Percentiles rank a stretch among this genome's conserved stretches.
Conservation (phyloP, 2,797 vertebrate genomes). For the Salmo trutta region DNA sequence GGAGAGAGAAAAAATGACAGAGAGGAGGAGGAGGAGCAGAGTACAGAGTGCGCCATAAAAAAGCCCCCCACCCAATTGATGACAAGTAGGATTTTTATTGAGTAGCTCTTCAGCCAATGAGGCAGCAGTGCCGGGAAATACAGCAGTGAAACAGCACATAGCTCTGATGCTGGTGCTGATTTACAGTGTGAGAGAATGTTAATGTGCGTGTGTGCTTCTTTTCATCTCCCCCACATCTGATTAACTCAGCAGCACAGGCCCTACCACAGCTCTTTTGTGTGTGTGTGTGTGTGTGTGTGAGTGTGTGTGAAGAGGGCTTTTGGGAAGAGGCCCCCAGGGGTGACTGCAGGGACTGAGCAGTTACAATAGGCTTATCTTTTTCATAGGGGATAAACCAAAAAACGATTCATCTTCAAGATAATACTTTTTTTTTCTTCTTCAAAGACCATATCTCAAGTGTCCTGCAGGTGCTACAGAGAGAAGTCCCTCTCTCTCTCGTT, state of each 20-base stretch:
- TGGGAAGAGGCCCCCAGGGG: conserved; percentile 28
- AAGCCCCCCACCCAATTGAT: conserved; percentile 59
- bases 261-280: conserved; percentile 39
- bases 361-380: conserved; percentile 42
- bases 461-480: not conserved
- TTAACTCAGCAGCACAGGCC: conserved; percentile 40
- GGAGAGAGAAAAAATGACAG: conserved; percentile 48
- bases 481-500: conserved; percentile 3
- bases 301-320: conserved; percentile 16
- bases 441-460: conserved; percentile 20
- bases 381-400: conserved; percentile 57
- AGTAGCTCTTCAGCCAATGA: conserved; percentile 72
- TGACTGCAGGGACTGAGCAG: conserved; percentile 46
- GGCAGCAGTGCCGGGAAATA: conserved; percentile 74
- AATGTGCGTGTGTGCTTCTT: conserved; percentile 56
- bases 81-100: conserved; percentile 66
- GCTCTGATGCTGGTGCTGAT: conserved; percentile 63
- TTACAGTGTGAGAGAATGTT: conserved; percentile 67
- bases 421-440: conserved; percentile 29
- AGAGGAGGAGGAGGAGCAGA: conserved; percentile 52
- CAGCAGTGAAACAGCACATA: conserved; percentile 74
- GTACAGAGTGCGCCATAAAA: conserved; percentile 66
- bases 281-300: conserved; percentile 32
- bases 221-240: conserved; percentile 53
- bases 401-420: conserved; percentile 50